Evolutionary conservation across 2,113 vertebrate genomes (phyloP), one percentile per base, ranked within the genome.

Genomic region (Chloropsis hardwickii): DNA sequence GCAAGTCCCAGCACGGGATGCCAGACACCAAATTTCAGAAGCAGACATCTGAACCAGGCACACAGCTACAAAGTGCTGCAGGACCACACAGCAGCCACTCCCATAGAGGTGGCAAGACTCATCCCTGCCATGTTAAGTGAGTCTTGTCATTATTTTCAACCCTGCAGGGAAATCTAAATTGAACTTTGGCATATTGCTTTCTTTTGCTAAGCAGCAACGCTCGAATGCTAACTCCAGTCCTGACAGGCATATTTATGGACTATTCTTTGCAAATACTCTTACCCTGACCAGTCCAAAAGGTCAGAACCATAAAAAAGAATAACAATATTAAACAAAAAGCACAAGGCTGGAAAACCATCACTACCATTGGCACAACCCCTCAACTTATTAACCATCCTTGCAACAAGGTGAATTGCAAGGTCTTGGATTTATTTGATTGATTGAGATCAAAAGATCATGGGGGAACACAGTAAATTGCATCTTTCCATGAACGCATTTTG

Each of bases 231-330:
- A 92, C 72, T 92, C 57, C 0, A 0, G 50, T 74, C 62, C 82
- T 89, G 88, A 92, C 53, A 87, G 74, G 45, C 50, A 70, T 42
- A 93, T 81, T 90, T 89, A 94, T 47, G 77, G 81, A 84, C 56
- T 66, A 84, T 71, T 88, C 83, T 95, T 92, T 77, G 88, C 40
- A 94, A 96, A 94, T 85, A 94, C 89, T 92, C 92, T 93, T 86
- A 89, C 58, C 33, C 81, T 94, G 81, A 94, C 83, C 96, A 80
- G 83, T 81, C 77, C 19, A 0, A 94, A 95, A 97, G 95, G 94
- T 84, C 94, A 89, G 61, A 91, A 81, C 48, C 29, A 78, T 78
- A 79, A 92, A 91, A 92, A 96, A 90, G 9, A 79, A 65, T 4
- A 91, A 57, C 8, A 87, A 78, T 5, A 37, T 44, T 62, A 10